These are phyloP conservation scores for Lutjanus erythropterus DNA, from an alignment of 2,113 vertebrate genomes.

Conservation along the genomic window DNA sequence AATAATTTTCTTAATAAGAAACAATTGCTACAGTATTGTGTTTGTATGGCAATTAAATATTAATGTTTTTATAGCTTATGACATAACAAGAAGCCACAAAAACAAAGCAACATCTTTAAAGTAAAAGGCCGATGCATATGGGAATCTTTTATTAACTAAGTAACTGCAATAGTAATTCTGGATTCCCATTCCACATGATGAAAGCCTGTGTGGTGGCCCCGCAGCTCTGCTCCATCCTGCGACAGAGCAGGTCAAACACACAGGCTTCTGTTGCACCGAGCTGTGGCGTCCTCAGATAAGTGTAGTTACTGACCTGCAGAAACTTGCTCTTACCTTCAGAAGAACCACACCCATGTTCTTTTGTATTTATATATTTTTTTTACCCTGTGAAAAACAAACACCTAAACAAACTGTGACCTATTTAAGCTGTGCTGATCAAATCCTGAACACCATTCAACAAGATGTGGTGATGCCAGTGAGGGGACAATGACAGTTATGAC, in stretches of 20 bases:
- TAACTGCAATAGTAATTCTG: constrained; percentile 66
- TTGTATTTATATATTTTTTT: constrained; percentile 45
- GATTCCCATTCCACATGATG: constrained; percentile 71
- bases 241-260: constrained; percentile 67
- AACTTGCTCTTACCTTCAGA: constrained; percentile 75
- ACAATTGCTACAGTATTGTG: constrained; percentile 94
- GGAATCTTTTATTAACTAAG: constrained; percentile 76
- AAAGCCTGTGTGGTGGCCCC: constrained; percentile 70
- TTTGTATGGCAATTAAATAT: constrained; percentile 89
- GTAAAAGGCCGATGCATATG: constrained; percentile 81
- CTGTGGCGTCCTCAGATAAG: constrained; percentile 73
- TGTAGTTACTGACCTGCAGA: constrained; percentile 85
- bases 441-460: constrained; percentile 51
- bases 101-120: constrained; percentile 78
- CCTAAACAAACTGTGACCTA: constrained; percentile 64
- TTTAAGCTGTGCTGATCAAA: constrained; percentile 63
- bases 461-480: constrained; percentile 52
- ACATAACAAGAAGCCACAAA: constrained; percentile 83
- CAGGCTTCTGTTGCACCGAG: constrained; percentile 68
- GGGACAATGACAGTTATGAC: constrained; percentile 53
- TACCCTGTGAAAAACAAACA: constrained; percentile 80
- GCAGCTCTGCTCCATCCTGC: constrained; percentile 63
- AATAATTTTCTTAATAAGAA: constrained; percentile 88
- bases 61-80: constrained; percentile 84
- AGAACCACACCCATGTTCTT: constrained; percentile 62